phyloP scores from a whole-genome alignment of 2,113 vertebrate genomes.

The Anas platyrhynchos region DNA sequence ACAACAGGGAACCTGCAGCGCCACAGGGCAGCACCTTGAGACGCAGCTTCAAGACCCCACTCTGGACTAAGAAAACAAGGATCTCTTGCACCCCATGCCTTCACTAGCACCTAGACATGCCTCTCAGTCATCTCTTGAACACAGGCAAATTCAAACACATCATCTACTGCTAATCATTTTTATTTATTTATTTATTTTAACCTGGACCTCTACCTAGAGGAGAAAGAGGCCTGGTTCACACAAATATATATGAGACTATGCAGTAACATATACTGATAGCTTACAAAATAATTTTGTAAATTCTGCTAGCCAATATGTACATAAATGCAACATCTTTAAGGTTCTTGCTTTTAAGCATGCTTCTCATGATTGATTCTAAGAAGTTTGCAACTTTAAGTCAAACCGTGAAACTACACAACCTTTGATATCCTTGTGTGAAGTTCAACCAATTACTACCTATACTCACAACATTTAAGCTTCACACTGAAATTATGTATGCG shows the following conservation, averaged over 20 bases:
- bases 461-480: not conserved
- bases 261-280: no score
- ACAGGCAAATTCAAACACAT: not conserved
- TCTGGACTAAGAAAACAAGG: not conserved
- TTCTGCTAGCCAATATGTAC: not conserved
- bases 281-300: not conserved
- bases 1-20: no score
- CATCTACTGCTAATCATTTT: not conserved
- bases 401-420: not conserved
- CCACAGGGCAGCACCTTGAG: no score
- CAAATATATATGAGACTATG: not conserved
- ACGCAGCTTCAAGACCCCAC: not conserved
- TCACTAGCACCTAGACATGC: not conserved
- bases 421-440: not conserved
- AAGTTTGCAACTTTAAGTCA: not conserved
- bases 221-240: not conserved
- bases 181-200: no score
- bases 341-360: not conserved
- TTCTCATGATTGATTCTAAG: not conserved
- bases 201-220: not conserved
- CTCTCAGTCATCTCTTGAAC: not conserved
- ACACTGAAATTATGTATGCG: not conserved
- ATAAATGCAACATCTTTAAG: not conserved
- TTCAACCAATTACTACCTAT: not conserved
- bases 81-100: not conserved